Percentiles rank a stretch among this genome's conserved stretches.
phyloP scores from a whole-genome alignment of 92 coral and sea anemone genomes.

The Epizoanthus illoricatus region DNA sequence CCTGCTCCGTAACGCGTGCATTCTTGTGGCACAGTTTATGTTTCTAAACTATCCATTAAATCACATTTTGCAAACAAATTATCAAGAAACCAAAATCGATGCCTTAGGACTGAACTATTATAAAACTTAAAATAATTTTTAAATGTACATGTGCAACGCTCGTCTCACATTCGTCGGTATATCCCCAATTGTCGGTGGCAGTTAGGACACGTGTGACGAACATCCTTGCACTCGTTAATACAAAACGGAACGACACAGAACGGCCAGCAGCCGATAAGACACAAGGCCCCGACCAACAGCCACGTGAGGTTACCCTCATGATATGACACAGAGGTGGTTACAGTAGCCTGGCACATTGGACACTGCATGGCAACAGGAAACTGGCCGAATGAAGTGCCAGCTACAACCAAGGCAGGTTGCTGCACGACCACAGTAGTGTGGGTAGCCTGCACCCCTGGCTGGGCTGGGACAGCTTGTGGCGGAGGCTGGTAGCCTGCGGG shows the following conservation, averaged over 20 bases:
- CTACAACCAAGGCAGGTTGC: background rate
- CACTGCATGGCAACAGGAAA: background rate
- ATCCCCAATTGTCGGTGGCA: background rate
- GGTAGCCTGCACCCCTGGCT: background rate
- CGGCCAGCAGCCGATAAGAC: background rate
- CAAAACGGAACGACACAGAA: background rate
- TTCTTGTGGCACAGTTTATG: too few relatives aligned
- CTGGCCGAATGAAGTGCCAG: background rate
- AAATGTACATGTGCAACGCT: too few relatives aligned
- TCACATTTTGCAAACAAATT: too few relatives aligned
- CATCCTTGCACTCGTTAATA: background rate
- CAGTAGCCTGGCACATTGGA: background rate
- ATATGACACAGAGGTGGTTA: background rate
- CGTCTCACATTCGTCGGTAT: background rate
- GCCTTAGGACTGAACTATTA: too few relatives aligned
- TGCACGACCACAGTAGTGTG: background rate
- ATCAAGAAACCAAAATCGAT: too few relatives aligned
- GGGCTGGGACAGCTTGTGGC: background rate
- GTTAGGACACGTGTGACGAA: slow-evolving; percentile 15
- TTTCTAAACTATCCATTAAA: too few relatives aligned
- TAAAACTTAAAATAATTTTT: too few relatives aligned
- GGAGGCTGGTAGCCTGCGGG: background rate
- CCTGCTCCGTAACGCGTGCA: too few relatives aligned
- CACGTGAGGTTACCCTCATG: background rate
- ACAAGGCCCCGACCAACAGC: background rate